Base-by-base conservation (phyloP, 2,888 invertebrate genomes). In the Conchocele bisecta region DNA sequence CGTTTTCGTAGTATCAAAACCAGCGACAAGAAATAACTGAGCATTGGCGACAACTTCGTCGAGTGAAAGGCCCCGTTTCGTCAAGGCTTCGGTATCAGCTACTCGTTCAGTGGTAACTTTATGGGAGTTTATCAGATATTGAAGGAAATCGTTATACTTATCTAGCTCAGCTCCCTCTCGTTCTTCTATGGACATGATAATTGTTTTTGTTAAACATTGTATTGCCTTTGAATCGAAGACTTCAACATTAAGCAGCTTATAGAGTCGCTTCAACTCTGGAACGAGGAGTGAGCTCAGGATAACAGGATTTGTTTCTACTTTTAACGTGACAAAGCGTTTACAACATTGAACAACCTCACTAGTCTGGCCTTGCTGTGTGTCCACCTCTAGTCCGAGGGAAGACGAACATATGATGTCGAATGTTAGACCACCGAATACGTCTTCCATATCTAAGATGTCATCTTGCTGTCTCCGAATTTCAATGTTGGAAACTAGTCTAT, bases 371-470 rank as follows among this genome's bases (percentile, higher is more conserved):
- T 58, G 51, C 26, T 76, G 66, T 0, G 76, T 67, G 41, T 80
- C 61, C 1, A 79, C 63, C 35, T 79, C 74, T 2, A 84, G 74
- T 6, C 82, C 81, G 61, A 84, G 75, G 24, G 78, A 79, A 13
- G 82, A 72, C 26, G 70, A 71, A 24, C 79, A 75, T n/a, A 83
- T 83, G 1, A 78, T 69, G 42, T 84, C 82, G 63, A 84, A 63
- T 0, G 83, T 75, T 24, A 75, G 68, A 11, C 69, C 72, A 31
- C 72, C 79, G 37, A 80, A 66, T 11, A 72, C 17, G 0, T 67
- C 60, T 20, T 63, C 54, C 54, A 75, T 54, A 31, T 75, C 67
- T 33, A 59, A 11, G 11, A 39, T 22, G 4, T 48, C 42, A 15
- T 48, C 26, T 17, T 33, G 26, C 11, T 41, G 31, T 13, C 37